Evolutionary conservation across 1,140 invertebrate genomes (phyloP).

Genomic region (Bombus difficillimus): DNA sequence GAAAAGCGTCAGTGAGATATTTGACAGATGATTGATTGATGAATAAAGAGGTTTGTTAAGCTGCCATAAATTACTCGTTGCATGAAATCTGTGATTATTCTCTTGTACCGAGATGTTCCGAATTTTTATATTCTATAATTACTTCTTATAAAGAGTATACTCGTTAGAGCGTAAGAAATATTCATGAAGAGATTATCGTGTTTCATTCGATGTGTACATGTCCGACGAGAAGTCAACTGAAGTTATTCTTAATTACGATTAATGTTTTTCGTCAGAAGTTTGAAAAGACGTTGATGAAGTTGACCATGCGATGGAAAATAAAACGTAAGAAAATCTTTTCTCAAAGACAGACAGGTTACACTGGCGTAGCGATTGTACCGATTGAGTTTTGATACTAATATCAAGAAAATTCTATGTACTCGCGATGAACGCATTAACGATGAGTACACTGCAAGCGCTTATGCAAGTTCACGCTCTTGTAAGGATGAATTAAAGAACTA

Average conservation of each 20-base stretch:
- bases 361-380: no score
- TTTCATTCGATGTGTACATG: neutral
- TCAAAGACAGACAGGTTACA: no score
- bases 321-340: no score
- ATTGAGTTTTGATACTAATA: no score
- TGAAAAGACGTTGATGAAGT: neutral
- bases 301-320: neutral
- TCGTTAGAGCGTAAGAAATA: neutral
- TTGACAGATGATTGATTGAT: neutral
- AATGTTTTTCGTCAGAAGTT: neutral
- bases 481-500: no score
- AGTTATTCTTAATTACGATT: constrained; percentile 14
- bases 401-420: no score
- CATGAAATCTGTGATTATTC: neutral
- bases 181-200: neutral
- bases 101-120: no score
- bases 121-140: neutral
- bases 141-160: neutral
- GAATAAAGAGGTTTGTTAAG: neutral
- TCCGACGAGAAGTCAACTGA: neutral
- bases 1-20: neutral
- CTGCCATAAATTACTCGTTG: no score
- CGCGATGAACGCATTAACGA: no score
- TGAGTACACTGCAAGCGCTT: no score
- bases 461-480: no score